These are phyloP conservation scores for Danio aesculapii DNA, from an alignment of 2,797 vertebrate species.

Conservation along the genomic window DNA sequence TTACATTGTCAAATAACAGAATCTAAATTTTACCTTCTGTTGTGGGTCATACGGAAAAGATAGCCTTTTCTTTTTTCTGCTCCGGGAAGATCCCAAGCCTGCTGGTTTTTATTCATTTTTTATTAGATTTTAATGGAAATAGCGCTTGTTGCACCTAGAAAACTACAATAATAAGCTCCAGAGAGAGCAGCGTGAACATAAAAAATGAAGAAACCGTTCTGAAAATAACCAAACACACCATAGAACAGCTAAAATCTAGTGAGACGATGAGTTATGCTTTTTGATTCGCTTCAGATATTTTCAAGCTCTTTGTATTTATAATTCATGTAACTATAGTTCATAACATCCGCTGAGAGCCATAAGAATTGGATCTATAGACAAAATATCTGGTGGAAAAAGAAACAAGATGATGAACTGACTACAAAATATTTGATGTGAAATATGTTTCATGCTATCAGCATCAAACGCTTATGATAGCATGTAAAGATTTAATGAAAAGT, in stretches of 20 bases:
- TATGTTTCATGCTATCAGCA: not conserved
- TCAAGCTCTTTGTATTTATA: not conserved
- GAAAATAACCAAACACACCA: conserved; percentile 13
- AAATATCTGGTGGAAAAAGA: not conserved
- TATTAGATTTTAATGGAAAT: conserved; percentile 9
- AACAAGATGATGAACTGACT: not conserved
- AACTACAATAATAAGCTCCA: conserved; percentile 16
- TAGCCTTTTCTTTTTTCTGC: not conserved
- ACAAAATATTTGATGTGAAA: not conserved
- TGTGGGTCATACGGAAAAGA: not conserved
- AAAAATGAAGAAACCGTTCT: not conserved
- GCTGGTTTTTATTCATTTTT: not conserved
- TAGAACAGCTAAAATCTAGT: conserved; percentile 5
- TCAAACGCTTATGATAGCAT: conserved; percentile 29
- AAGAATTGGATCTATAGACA: not conserved
- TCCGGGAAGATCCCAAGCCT: not conserved
- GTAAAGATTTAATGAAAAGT: not conserved
- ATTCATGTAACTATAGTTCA: not conserved
- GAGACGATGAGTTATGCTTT: not conserved
- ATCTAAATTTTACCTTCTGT: not conserved
- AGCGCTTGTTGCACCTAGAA: conserved; percentile 8
- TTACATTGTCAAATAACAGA: conserved; percentile 9
- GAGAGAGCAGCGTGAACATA: not conserved
- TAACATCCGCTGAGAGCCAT: no score
- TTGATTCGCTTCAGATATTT: not conserved